Evolutionary conservation across 2,888 invertebrate genomes (phyloP).

Genomic region (Caenorhabditis sp.): DNA sequence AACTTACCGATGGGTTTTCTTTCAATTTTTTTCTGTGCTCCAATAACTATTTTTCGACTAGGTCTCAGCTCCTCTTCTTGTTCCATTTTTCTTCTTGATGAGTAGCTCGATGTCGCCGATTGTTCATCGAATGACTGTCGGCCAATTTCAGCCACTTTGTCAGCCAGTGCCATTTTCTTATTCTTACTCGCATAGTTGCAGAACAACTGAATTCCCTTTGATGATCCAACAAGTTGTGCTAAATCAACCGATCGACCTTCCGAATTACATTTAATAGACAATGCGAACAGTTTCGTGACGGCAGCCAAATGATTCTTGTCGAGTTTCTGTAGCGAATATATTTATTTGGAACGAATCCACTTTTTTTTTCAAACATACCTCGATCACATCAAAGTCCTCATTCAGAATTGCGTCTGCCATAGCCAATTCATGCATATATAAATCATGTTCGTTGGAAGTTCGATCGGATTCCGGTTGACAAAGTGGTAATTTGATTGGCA

Average conservation of each 20-base stretch:
- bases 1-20: background rate
- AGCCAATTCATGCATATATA: slow-evolving; percentile 55
- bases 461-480: slow-evolving; percentile 37
- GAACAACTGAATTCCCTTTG: slow-evolving; percentile 43
- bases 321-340: slow-evolving; percentile 19
- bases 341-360: no score
- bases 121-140: background rate
- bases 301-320: slow-evolving; percentile 24
- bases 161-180: slow-evolving; percentile 45
- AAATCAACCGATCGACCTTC: slow-evolving; percentile 57
- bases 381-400: background rate
- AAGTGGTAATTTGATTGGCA: slow-evolving; percentile 53
- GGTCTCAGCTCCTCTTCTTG: slow-evolving; percentile 3
- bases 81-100: background rate
- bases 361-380: background rate
- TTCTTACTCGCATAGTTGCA: slow-evolving; percentile 57
- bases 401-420: slow-evolving; percentile 22
- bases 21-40: background rate
- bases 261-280: slow-evolving; percentile 36
- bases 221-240: slow-evolving; percentile 42
- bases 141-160: slow-evolving; percentile 56
- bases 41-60: background rate
- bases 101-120: background rate
- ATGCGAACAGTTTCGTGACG: slow-evolving; percentile 59
- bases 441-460: slow-evolving; percentile 52